These are phyloP conservation scores for Melangyna quadrimaculata DNA, from an alignment of 2,888 invertebrate genomes.

Conservation along the genomic window DNA sequence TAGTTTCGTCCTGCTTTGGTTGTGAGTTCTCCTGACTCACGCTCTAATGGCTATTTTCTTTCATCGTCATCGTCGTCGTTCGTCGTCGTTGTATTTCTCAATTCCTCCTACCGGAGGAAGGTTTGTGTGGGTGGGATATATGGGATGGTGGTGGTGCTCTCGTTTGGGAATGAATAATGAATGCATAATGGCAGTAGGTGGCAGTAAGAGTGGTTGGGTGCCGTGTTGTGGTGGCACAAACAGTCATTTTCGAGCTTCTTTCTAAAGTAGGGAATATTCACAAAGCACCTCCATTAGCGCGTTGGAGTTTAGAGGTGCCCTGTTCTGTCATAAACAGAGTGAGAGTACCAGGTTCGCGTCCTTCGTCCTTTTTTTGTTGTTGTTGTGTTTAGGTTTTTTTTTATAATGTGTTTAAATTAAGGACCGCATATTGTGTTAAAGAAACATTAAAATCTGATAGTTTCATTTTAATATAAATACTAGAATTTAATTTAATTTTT, in stretches of 20 bases:
- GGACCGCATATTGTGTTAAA: not conserved
- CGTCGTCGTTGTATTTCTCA: not conserved
- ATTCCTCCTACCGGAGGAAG: not conserved
- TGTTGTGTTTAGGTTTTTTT: not conserved
- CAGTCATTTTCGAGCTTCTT: slow-evolving; percentile 43
- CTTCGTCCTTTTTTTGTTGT: not conserved
- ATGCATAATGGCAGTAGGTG: slow-evolving; percentile 67
- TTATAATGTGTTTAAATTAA: not conserved
- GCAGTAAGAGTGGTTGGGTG: slow-evolving; percentile 56
- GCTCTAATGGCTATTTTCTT: slow-evolving; percentile 67
- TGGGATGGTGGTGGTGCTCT: slow-evolving; percentile 3
- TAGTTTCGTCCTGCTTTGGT: slow-evolving; percentile 43
- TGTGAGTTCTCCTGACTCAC: slow-evolving; percentile 5
- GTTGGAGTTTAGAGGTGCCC: slow-evolving; percentile 24
- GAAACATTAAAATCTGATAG: not conserved
- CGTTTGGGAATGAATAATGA: slow-evolving; percentile 61
- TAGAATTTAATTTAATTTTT: not conserved
- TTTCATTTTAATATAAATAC: not conserved
- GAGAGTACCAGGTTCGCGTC: not conserved
- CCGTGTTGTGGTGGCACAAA: slow-evolving; percentile 37
- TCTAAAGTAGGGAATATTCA: not conserved
- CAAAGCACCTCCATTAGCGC: slow-evolving; percentile 22
- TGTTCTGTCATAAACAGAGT: slow-evolving; percentile 5
- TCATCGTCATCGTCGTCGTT: not conserved
- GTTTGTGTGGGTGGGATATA: not conserved